Base-by-base conservation (phyloP, 92 coral and sea anemone genomes). In the Porites lobata region DNA sequence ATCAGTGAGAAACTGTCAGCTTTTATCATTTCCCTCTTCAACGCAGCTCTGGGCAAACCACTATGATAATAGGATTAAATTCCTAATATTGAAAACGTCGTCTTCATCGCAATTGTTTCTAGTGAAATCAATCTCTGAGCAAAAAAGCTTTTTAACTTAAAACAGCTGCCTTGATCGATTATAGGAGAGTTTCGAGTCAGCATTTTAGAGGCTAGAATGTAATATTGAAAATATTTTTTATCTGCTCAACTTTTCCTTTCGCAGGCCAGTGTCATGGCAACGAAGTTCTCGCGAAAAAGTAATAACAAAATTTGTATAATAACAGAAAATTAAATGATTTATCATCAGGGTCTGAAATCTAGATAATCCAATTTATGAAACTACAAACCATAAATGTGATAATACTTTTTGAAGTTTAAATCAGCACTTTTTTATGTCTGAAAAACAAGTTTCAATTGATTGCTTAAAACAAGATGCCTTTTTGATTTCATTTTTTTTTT, bases 311-410 rank as follows among this genome's bases (percentile, higher is more conserved):
- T 69, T 13, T 13, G 54, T 26, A 29, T 67, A 56, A 70, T 82
- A 69, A 71, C n/a, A 69, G 32, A 65, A 80, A 50, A 80, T 80
- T 66, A 22, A 79, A 81, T 52, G 52, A 67, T 66, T 69, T 70
- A 69, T 82, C 29, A 29, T 57, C 57, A 13, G 50, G 65, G 53
- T 63, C 12, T 50, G 24, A 63, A 79, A 17, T 17, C 22, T 66
- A 82, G 47, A 29, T 69, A 56, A 82, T 56, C 38, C 43, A 32
- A 70, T 53, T 82, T 82, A 29, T 59, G 68, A 56, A 71, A 50
- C n/a, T 9, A 9, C 70, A 67, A 65, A 53, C 26, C 77, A 14
- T 53, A 8, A 53, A 68, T 53, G 21, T 22, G 43, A 71, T 4
- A 32, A 54, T 32, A 2, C 10, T 17, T 79, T 70, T 70, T 26